Percentiles rank a stretch among this genome's conserved stretches.
These are phyloP conservation scores for Oreonectes daqikongensis DNA, from an alignment of 2,797 vertebrate genomes.

Conservation along the genomic window DNA sequence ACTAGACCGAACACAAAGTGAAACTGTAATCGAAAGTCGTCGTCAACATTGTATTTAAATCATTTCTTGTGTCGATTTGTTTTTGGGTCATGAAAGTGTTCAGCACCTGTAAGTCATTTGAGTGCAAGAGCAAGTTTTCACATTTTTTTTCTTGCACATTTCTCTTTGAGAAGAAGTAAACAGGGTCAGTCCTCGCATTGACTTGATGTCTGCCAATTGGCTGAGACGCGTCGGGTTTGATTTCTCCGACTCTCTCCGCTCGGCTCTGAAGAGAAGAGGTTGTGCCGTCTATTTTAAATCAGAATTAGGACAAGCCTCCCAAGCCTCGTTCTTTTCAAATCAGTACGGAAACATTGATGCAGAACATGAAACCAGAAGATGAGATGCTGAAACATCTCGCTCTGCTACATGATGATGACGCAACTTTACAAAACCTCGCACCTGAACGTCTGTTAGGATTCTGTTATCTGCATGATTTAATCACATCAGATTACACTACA, in stretches of 20 bases:
- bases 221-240: not conserved
- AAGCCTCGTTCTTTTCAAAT: slow-evolving; percentile 40
- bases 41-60: not conserved
- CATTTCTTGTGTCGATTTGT: not conserved
- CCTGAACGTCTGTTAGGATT: not conserved
- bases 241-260: slow-evolving; percentile 28
- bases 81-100: not conserved
- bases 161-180: not conserved
- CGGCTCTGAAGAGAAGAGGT: slow-evolving; percentile 36
- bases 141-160: too few relatives aligned
- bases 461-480: not conserved
- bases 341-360: not conserved
- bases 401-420: not conserved
- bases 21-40: not conserved
- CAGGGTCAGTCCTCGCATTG: not conserved
- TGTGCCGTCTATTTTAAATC: slow-evolving; percentile 51
- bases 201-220: not conserved
- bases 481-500: not conserved
- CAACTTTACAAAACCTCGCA: not conserved
- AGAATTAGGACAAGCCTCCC: slow-evolving; percentile 58
- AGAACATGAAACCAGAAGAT: slow-evolving; percentile 18
- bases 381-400: not conserved
- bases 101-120: not conserved
- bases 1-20: slow-evolving; percentile 1
- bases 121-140: too few relatives aligned